Evolutionary conservation across 2,888 invertebrate genomes (phyloP), one percentile per base, ranked within the genome.

Genomic region (Lydus trimaculatus): DNA sequence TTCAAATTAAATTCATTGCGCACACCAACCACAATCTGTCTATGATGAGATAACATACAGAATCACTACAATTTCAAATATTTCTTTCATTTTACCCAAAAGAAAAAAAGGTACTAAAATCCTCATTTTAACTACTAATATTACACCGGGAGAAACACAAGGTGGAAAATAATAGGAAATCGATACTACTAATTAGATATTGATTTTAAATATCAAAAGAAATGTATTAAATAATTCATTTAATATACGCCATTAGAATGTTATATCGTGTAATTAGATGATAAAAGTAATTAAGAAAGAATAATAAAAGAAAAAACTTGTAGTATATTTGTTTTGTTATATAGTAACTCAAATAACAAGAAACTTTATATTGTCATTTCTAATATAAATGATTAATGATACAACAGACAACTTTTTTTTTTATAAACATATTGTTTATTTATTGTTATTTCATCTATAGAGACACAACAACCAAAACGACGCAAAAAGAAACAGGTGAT

Each of bases 1-100:
- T 61, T 61, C 31, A 36, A 61, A 61, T 61, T 61, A 61, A 61
- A 56, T 56, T 25, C 56, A 25, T 56, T 25, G 15, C 56, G 25
- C 15, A 56, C 23, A 25, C 56, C 56, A 13, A 11, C 56, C 56
- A 25, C 56, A 25, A 56, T 56, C 56, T 56, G 15, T 56, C 25
- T 56, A 56, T n/a, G 9, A 56, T 28, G n/a, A n/a, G 20, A 48
- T 48, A 48, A 48, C 20, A 9, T n/a, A n/a, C n/a, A n/a, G 52
- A 25, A 25, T 25, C 56, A 25, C 25, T 13, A 25, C 56, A 25
- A 56, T 25, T 56, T 56, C 56, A 25, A 56, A 56, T 25, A 56
- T 56, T 25, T 56, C 23, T 25, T 25, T 23, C n/a, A n/a, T n/a
- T n/a, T n/a, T n/a, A n/a, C n/a, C n/a, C n/a, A n/a, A n/a, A n/a